These are phyloP conservation scores for Megaustenia siamemsis DNA, from an alignment of 2,888 invertebrate genomes.

Conservation along the genomic window DNA sequence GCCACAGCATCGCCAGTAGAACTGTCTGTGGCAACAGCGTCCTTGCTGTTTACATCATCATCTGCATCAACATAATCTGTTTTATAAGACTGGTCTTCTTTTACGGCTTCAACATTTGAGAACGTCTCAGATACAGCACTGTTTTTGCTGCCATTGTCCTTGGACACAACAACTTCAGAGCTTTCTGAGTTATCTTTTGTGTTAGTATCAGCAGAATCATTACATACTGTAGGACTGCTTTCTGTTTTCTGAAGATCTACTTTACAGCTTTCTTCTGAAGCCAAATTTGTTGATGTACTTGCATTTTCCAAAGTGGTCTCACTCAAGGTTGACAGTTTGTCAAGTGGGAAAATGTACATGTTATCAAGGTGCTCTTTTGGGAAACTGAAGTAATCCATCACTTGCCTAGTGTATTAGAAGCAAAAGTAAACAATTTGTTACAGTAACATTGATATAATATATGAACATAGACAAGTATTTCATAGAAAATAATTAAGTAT, in stretches of 20 bases:
- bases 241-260: background rate
- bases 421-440: slow-evolving; percentile 4
- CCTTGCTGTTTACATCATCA: slow-evolving; percentile 21
- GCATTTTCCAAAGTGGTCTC: background rate
- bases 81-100: background rate
- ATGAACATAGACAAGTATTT: no score
- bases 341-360: slow-evolving; percentile 83
- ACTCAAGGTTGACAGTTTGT: slow-evolving; percentile 9
- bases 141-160: background rate
- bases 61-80: background rate
- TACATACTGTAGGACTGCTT: background rate
- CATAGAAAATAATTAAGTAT: no score
- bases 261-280: background rate
- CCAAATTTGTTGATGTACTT: background rate
- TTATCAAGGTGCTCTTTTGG: slow-evolving; percentile 86
- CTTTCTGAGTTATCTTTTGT: background rate
- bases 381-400: slow-evolving; percentile 90
- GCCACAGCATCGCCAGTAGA: background rate
- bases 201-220: background rate
- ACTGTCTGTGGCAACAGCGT: slow-evolving; percentile 7
- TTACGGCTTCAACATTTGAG: background rate
- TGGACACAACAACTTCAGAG: background rate
- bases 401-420: slow-evolving; percentile 81
- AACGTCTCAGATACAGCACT: background rate
- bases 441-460: no score